A percentile compares a stretch with the other conserved stretches of the same genome.
These are phyloP conservation scores for Poecile atricapillus DNA, from an alignment of 2,113 vertebrate species.

Conservation along the genomic window DNA sequence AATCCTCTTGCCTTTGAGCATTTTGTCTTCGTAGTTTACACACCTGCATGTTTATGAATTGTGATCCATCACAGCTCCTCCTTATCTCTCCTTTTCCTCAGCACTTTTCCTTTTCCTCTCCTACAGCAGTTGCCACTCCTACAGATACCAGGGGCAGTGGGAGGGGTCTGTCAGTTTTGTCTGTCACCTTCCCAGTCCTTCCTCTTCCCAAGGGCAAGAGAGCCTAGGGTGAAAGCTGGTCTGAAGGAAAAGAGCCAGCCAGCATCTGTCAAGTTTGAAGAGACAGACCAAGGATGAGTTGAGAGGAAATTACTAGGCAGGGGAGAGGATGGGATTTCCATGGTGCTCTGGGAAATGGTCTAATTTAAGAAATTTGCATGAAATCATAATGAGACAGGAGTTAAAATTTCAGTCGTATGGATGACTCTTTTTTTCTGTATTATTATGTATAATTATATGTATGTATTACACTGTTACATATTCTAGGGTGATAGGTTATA, in stretches of 20 bases:
- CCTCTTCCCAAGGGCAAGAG: not conserved
- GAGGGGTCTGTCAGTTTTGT: not conserved
- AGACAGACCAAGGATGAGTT: slow-evolving; percentile 52
- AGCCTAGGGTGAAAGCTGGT: not conserved
- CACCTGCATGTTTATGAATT: not conserved
- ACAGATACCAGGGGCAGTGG: not conserved
- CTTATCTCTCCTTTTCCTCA: slow-evolving; percentile 21
- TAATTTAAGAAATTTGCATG: slow-evolving; percentile 28
- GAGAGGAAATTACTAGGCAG: slow-evolving; percentile 67
- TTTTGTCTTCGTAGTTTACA: slow-evolving; percentile 14
- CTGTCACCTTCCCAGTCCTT: not conserved
- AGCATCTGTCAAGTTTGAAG: slow-evolving; percentile 60
- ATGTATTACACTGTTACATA: not conserved
- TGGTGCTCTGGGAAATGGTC: slow-evolving; percentile 45
- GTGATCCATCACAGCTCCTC: not conserved
- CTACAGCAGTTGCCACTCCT: not conserved
- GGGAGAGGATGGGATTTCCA: slow-evolving; percentile 38
- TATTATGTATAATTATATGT: not conserved
- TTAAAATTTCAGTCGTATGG: not conserved
- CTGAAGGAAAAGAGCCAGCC: slow-evolving; percentile 14
- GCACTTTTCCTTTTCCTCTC: slow-evolving; percentile 7
- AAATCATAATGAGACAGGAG: not conserved
- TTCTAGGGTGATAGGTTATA: not conserved
- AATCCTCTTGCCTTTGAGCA: not conserved
- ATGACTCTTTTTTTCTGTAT: not conserved